Evolutionary conservation across 2,888 invertebrate species (phyloP).

Genomic region (Acanthoscelides obtectus): DNA sequence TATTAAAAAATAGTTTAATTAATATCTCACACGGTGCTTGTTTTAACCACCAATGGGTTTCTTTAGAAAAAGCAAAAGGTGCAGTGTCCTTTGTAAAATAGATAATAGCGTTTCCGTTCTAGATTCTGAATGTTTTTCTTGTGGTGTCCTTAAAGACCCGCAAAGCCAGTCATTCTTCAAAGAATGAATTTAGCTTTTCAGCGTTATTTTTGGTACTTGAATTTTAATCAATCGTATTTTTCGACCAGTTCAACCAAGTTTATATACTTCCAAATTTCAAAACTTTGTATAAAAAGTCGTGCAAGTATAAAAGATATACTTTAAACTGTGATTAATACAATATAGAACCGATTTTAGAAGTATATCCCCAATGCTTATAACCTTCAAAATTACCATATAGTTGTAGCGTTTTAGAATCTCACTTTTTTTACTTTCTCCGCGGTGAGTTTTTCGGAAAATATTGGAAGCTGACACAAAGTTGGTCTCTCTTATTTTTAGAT

Average conservation of each 20-base stretch:
- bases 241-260: constrained; percentile 1
- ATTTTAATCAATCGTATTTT: not conserved
- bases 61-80: no score
- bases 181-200: no score
- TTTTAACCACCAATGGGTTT: no score
- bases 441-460: not conserved
- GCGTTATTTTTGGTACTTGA: no score
- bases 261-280: constrained; percentile 20
- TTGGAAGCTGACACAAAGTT: not conserved
- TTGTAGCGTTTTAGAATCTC: constrained; percentile 1
- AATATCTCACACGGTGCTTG: no score
- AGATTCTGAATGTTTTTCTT: no score
- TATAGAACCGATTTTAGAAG: constrained; percentile 28
- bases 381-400: constrained; percentile 1
- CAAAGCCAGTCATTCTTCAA: no score
- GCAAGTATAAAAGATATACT: constrained; percentile 29
- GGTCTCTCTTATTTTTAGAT: not conserved
- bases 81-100: no score
- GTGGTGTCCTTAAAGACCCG: no score
- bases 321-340: constrained; percentile 41
- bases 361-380: constrained; percentile 23
- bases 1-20: no score
- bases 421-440: not conserved
- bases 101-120: no score
- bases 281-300: constrained; percentile 21